Conservation (phyloP, 2,797 vertebrate species). For the Heliangelus exortis region DNA sequence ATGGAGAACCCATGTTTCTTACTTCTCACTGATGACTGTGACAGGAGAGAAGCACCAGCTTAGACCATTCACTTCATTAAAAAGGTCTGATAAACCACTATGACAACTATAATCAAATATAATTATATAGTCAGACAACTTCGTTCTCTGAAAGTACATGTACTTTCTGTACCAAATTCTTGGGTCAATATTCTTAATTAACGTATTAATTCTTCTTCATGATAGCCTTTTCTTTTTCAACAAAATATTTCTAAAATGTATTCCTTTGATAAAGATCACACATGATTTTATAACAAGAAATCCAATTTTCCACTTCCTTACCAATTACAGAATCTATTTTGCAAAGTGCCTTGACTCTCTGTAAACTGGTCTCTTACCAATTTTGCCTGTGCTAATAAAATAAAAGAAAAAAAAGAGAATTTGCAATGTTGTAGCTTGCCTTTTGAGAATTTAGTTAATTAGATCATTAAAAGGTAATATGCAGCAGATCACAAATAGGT, state of each 20-base stretch:
- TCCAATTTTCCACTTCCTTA: background rate
- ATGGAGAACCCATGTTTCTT: background rate
- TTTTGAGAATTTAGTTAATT: background rate
- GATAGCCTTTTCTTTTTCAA: background rate
- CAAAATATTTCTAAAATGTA: slow-evolving; percentile 7
- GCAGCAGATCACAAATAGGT: background rate
- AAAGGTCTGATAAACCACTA: background rate
- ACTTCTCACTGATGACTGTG: background rate
- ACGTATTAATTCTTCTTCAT: background rate
- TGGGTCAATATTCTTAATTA: slow-evolving; percentile 51
- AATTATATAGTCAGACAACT: background rate
- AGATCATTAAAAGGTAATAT: background rate
- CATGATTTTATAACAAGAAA: background rate
- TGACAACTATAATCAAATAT: background rate
- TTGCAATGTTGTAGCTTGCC: background rate
- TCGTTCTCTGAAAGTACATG: background rate
- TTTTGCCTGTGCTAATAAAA: background rate
- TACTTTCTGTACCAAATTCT: slow-evolving; percentile 12
- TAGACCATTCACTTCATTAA: background rate
- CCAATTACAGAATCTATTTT: background rate
- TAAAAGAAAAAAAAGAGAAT: background rate
- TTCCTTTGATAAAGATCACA: slow-evolving; percentile 30
- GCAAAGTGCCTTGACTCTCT: background rate
- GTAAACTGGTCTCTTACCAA: background rate
- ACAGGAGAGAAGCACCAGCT: background rate